phyloP scores from a whole-genome alignment of 2,888 invertebrate species.

The Aromia moschata region DNA sequence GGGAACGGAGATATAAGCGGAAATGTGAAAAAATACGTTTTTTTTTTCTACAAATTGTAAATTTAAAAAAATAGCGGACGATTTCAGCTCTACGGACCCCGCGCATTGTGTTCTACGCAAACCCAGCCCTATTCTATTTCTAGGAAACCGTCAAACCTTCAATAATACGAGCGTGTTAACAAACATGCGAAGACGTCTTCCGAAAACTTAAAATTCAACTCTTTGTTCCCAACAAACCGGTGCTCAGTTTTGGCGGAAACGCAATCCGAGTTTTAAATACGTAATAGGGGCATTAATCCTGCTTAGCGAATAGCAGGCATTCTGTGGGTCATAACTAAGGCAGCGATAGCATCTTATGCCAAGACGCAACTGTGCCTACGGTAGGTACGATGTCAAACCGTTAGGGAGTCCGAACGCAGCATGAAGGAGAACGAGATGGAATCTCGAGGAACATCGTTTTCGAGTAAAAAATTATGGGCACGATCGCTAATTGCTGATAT shows the following conservation, averaged over 20 bases:
- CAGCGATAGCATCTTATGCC: constrained; percentile 56
- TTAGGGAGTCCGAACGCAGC: constrained; percentile 43
- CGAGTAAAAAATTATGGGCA: background rate
- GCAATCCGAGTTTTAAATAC: constrained; percentile 48
- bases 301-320: constrained; percentile 57
- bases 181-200: too few relatives aligned
- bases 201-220: too few relatives aligned
- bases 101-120: too few relatives aligned
- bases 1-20: too few relatives aligned
- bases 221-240: background rate
- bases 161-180: too few relatives aligned
- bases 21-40: too few relatives aligned
- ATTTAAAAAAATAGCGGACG: too few relatives aligned
- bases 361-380: constrained; percentile 49
- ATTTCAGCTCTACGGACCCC: too few relatives aligned
- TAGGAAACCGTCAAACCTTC: too few relatives aligned
- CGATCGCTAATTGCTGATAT: too few relatives aligned
- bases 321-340: constrained; percentile 61
- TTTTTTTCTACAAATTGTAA: too few relatives aligned
- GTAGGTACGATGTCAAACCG: constrained; percentile 49
- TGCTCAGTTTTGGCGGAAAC: constrained; percentile 38
- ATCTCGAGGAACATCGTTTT: background rate
- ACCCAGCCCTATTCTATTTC: too few relatives aligned
- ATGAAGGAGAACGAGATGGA: background rate
- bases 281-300: constrained; percentile 60